Evolutionary conservation across 2,113 vertebrate species (phyloP).

Genomic region (Equus quagga): DNA sequence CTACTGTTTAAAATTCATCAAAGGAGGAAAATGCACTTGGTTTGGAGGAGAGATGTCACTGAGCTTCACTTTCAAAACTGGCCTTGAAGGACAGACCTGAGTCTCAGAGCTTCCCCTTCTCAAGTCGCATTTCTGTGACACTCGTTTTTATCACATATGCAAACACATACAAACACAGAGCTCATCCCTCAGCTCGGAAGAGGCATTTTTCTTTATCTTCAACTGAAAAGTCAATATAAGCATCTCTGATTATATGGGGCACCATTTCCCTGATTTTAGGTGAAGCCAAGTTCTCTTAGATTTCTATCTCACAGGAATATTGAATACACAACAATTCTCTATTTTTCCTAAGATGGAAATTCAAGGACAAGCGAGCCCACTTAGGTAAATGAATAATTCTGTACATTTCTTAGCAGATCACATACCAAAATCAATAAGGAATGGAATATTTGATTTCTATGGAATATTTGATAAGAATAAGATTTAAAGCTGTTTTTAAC

Average conservation of each 20-base stretch:
- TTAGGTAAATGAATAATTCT: neutral
- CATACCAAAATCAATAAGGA: neutral
- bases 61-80: neutral
- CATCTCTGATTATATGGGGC: neutral
- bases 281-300: neutral
- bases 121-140: neutral
- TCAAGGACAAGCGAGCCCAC: neutral
- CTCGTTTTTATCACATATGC: accelerated
- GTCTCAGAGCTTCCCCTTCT: neutral
- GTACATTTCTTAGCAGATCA: neutral
- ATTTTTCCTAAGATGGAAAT: constrained; percentile 42
- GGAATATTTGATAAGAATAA: neutral
- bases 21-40: neutral
- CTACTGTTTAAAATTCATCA: neutral
- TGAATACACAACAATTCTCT: neutral
- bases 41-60: neutral
- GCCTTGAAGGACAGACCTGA: neutral
- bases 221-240: neutral
- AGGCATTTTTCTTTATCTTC: neutral
- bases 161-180: neutral
- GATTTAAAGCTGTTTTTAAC: neutral
- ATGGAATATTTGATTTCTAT: constrained; percentile 13
- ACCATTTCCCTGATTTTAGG: neutral
- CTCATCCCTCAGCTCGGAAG: neutral
- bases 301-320: neutral